Percentiles rank a stretch among this genome's conserved stretches.
Conservation (phyloP, 2,888 invertebrate genomes). For the Laothoe populi region DNA sequence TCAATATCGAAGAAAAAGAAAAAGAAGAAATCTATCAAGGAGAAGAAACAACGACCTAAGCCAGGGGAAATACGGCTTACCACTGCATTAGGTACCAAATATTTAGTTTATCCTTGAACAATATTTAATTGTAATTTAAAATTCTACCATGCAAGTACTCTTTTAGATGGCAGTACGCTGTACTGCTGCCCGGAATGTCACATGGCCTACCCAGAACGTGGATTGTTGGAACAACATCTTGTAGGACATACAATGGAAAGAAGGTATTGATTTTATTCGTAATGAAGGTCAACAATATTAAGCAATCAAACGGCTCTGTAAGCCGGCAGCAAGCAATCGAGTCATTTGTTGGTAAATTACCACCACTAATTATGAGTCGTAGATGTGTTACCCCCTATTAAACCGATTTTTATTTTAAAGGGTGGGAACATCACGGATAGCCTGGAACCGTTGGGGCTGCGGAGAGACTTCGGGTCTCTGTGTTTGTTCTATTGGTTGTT, state of each 20-base stretch:
- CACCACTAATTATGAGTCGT: too few species aligned
- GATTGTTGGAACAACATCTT: constrained; percentile 93
- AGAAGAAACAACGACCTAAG: constrained; percentile 93
- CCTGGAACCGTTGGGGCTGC: too few species aligned
- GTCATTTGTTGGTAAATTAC: not conserved
- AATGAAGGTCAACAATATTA: not conserved
- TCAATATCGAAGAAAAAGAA: constrained; percentile 77
- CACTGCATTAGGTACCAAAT: constrained; percentile 84
- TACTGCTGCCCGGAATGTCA: constrained; percentile 96
- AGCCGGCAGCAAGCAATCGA: not conserved
- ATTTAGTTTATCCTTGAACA: not conserved
- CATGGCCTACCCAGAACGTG: constrained; percentile 95
- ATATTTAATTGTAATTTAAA: too few species aligned
- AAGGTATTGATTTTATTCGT: constrained; percentile 61
- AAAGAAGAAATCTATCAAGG: constrained; percentile 91
- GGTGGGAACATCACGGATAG: too few species aligned
- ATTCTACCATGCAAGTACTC: not conserved
- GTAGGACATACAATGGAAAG: constrained; percentile 94
- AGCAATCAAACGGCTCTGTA: too few species aligned
- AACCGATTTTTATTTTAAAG: too few species aligned
- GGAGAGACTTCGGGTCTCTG: too few species aligned
- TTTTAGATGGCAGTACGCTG: constrained; percentile 90
- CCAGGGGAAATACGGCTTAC: constrained; percentile 93
- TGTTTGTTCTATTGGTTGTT: too few species aligned
- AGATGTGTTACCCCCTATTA: too few species aligned